Base-by-base conservation (phyloP, 2,113 vertebrate species). In the Muntiacus muntjak region DNA sequence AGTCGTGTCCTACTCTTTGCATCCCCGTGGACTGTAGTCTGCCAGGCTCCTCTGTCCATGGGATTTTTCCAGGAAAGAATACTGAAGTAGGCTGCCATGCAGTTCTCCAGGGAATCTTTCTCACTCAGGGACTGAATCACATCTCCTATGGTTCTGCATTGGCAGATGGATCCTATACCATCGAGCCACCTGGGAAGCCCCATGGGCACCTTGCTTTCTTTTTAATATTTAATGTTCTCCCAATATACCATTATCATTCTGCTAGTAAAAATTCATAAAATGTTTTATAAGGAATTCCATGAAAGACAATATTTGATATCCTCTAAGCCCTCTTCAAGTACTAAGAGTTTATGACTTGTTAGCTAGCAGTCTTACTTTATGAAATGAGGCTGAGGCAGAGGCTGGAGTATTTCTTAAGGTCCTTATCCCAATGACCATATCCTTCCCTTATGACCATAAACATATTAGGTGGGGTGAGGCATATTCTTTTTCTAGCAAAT, bases 211-310 rank as follows among this genome's bases (percentile, higher is more conserved):
- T 81, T 91, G 23, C 13, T 74, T 96, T 82, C 36, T 71, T 71
- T 36, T 71, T 90, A 96, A 89, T 10, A 67, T 33, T 67, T 79
- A 40, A 62, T 85, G 3, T 36, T 88, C 21, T 88, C 47, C 36
- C 36, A 47, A 88, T 43, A 64, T 5, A 76, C 40, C 58, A 11
- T 36, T 89, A 10, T 16, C 36, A 76, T 83, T 93, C 7, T 81
- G 79, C 60, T 67, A 79, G 25, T 25, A 12, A 71, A 78, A 57
- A 21, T 33, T 14, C 10, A 55, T 60, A 43, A 67, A 26, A 19
- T 62, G 58, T 62, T 94, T 95, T 83, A 71, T 91, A 57, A 91
- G 28, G 10, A 76, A 85, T 79, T 23, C 12, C 33, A 74, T 25
- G 9, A 52, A 88, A 89, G 54, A 33, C 81, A 71, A 55, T 55